These are phyloP conservation scores for Rhopalosiphum maidis DNA, from an alignment of 1,140 invertebrate species.

Conservation along the genomic window DNA sequence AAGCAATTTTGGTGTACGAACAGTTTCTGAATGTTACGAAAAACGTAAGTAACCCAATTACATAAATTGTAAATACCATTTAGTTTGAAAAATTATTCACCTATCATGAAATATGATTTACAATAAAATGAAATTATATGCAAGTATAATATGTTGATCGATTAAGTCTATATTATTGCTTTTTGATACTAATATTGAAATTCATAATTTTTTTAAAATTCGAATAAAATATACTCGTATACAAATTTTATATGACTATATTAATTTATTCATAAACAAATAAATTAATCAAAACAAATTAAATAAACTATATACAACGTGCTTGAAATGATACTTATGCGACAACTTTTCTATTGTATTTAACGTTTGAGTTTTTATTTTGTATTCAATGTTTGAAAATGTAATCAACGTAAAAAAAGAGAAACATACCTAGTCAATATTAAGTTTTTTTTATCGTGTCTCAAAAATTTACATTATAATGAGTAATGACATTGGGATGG, in stretches of 20 bases:
- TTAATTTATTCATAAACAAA: neutral
- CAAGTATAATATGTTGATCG: neutral
- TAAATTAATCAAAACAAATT: neutral
- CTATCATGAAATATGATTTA: neutral
- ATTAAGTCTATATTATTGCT: neutral
- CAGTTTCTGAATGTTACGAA: constrained; percentile 84
- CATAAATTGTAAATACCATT: neutral
- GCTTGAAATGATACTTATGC: neutral
- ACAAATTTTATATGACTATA: neutral
- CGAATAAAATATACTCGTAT: neutral
- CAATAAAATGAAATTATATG: neutral
- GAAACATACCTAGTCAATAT: neutral
- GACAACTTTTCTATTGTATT: neutral
- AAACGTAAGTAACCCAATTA: constrained; percentile 71
- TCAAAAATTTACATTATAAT: neutral
- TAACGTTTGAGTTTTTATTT: neutral
- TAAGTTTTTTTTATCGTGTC: neutral
- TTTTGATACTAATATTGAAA: neutral
- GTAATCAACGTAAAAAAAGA: neutral
- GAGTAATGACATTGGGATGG: neutral
- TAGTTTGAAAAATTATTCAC: neutral
- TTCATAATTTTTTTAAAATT: neutral
- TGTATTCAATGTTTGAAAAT: neutral
- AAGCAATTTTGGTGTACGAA: constrained; percentile 86
- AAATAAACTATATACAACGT: neutral